Conservation (phyloP, 2,797 vertebrate species). For the Podarcis siculus region DNA sequence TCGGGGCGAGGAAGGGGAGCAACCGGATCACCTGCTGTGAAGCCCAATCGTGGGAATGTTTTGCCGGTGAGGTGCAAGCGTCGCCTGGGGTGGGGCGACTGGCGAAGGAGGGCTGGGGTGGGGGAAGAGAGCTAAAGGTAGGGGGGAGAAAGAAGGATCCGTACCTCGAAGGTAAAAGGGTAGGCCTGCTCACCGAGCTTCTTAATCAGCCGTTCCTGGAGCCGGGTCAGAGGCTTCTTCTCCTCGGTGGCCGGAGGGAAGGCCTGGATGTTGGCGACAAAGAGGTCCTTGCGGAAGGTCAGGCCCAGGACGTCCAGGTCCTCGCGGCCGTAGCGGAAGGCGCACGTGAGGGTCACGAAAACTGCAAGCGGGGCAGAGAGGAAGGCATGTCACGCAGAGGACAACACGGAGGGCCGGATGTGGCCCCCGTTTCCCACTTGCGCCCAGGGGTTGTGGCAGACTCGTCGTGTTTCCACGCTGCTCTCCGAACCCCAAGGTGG, state of each 20-base stretch:
- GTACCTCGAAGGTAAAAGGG: conserved; percentile 92
- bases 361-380: conserved; percentile 74
- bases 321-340: conserved; percentile 95
- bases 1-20: too few species aligned
- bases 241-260: conserved; percentile 88
- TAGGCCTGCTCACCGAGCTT: conserved; percentile 94
- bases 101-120: not conserved
- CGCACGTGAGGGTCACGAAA: conserved; percentile 94
- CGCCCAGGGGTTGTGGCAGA: too few species aligned
- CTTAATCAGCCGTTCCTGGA: conserved; percentile 94
- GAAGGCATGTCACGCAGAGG: not conserved
- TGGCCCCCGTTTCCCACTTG: too few species aligned
- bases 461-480: too few species aligned
- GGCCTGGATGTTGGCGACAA: conserved; percentile 89
- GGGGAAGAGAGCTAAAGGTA: not conserved
- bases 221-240: conserved; percentile 86
- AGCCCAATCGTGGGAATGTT: not conserved
- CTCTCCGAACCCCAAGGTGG: too few species aligned
- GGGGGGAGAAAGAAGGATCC: not conserved
- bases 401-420: too few species aligned
- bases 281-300: conserved; percentile 94
- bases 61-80: not conserved
- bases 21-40: too few species aligned
- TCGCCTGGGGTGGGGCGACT: fast-evolving
- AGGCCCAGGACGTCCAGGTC: conserved; percentile 94